Base-by-base conservation (phyloP, 2,888 invertebrate species). In the Poecilus cupreus region DNA sequence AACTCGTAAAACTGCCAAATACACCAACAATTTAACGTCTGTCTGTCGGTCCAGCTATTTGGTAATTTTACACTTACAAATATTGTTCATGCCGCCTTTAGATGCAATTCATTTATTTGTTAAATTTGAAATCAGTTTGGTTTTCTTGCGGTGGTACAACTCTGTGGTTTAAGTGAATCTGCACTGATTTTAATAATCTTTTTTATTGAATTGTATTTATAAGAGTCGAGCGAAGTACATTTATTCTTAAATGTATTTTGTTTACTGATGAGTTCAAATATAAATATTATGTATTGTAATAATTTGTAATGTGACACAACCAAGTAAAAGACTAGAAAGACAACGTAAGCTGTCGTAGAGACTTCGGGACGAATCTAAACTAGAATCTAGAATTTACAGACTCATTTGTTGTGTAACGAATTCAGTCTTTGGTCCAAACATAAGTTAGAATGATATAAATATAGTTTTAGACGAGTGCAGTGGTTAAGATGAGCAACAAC, bases 401-500 rank as follows among this genome's bases (percentile, higher is more conserved):
- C 43, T 43, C 43, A 43, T 51, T 51, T 51, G 32, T 68, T 68
- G 37, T 68, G 18, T 68, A 37, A 68, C 37, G 32, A 68, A 68
- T 57, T 24, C 11, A 20, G 60, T 60, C 32, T 13, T 32, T 32
- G 32, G 32, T 68, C 37, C 37, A 32, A 68, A 5, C 4, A 20
- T 68, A 68, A 32, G 13, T 18, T 68, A 68, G 37, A 54, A 54
- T 51, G 26, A 26, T 26, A 26, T 26, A 26, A 2, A 26, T 26
- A 26, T 32, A 32, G 32, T 32, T 16, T 51, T 51, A 51, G 51
- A 32, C 32, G n/a, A 32, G 13, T 10, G 51, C 51, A 51, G 51
- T 51, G 64, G 64, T 68, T 68, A 68, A 68, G 64, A 64, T 37
- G 18, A 68, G 64, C 64, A 68, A 46, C n/a, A 46, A 68, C 32